phyloP scores from a whole-genome alignment of 2,797 vertebrate species.

The Lagocephalus sceleratus region DNA sequence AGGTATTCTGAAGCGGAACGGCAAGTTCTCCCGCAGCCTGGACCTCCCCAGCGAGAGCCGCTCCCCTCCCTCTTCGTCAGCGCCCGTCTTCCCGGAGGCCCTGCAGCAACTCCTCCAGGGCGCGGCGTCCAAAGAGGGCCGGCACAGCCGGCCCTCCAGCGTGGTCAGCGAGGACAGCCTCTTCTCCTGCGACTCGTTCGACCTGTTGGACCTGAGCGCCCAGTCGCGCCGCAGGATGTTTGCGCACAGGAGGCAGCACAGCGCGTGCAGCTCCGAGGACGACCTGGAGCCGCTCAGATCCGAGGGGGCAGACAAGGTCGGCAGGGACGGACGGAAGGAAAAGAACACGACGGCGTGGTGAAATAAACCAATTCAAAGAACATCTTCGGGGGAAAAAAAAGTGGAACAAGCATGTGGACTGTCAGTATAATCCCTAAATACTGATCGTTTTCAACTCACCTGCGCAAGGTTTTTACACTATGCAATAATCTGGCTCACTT shows the following conservation, averaged over 20 bases:
- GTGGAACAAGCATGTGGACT: neutral
- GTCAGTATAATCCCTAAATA: neutral
- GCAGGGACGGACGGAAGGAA: constrained; percentile 27
- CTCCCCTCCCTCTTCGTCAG: constrained; percentile 12
- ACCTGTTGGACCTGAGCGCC: constrained; percentile 72
- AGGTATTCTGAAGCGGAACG: constrained; percentile 83
- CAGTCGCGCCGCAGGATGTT: constrained; percentile 63
- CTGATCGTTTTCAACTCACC: constrained; percentile 11
- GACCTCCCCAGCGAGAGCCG: constrained; percentile 61
- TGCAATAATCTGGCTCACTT: constrained; percentile 1
- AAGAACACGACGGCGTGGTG: constrained; percentile 4
- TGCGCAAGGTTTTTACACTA: constrained; percentile 14
- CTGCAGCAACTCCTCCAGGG: constrained; percentile 67
- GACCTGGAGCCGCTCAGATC: constrained; percentile 48
- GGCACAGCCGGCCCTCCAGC: constrained; percentile 74
- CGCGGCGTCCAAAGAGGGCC: constrained; percentile 37
- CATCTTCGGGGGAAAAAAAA: too few relatives aligned
- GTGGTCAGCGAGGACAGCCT: constrained; percentile 80
- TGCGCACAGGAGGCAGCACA: constrained; percentile 39
- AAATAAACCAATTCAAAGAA: too few relatives aligned
- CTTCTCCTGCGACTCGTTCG: constrained; percentile 79
- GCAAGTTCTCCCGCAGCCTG: constrained; percentile 80
- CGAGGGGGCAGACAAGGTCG: constrained; percentile 1
- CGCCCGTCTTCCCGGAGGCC: constrained; percentile 51
- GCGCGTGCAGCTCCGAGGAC: constrained; percentile 65